Evolutionary conservation across 2,888 invertebrate genomes (phyloP), one percentile per base, ranked within the genome.

Genomic region (Sinopyrophorus schimmeli): DNA sequence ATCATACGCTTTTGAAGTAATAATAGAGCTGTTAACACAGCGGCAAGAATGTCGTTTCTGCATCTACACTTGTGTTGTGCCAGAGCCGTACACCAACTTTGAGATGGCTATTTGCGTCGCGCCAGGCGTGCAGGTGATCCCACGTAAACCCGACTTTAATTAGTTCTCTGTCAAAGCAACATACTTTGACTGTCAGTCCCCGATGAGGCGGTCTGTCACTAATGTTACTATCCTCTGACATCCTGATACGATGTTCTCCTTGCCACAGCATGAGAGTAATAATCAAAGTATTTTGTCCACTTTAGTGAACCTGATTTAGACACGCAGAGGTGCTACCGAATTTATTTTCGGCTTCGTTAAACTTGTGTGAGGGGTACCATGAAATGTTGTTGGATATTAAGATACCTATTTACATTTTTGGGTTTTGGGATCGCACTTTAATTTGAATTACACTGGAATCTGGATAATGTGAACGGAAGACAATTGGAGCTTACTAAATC

Each of bases 81-180:
- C 41, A 49, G 43, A 31, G 23, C 32, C 42, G 50, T 38, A 42
- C 53, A 48, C 50, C 44, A 56, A 57, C 59, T 56, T 53, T 56
- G 59, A 54, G 57, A 54, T 55, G 58, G 63, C 63, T 65, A 65
- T 66, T 66, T 65, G 60, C 60, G 62, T 62, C 63, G 58, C 62
- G 54, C 32, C 61, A 58, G 61, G 60, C 55, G 59, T 63, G 62
- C 66, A 65, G 66, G 65, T 65, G 63, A 65, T 64, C 63, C 61
- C 58, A 63, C 61, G 63, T 63, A 64, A 63, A 63, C 62, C 58
- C 57, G 59, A 58, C 61, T 65, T 66, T 65, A 67, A 67, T 67
- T 67, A 65, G 64, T 65, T 65, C 61, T 58, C 64, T 64, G 66
- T 65, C 65, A 65, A 62, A 65, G 62, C 63, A 59, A 61, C 63